Evolutionary conservation across 1,140 invertebrate species (phyloP).

Genomic region (Cyphomyrmex costatus): DNA sequence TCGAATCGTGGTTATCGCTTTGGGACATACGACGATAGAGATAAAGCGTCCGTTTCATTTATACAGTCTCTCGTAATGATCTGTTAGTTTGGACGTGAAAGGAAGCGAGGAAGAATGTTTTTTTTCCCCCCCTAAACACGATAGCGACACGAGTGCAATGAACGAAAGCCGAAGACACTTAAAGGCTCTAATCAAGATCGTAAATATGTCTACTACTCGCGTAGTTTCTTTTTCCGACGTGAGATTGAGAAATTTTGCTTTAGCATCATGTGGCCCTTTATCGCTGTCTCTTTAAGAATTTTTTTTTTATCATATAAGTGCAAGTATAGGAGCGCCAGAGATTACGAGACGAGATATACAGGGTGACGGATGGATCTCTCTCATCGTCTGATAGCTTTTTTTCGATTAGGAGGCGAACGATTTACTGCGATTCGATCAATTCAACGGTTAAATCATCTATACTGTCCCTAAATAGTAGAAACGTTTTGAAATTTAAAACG

Average conservation of each 20-base stretch:
- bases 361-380: constrained; percentile 51
- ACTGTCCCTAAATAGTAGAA: constrained; percentile 18
- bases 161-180: constrained; percentile 43
- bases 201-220: constrained; percentile 60
- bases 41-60: constrained; percentile 46
- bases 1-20: constrained; percentile 7
- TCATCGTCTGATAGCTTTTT: neutral
- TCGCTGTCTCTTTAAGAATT: constrained; percentile 43
- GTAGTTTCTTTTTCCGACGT: neutral
- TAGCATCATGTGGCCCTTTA: constrained; percentile 28
- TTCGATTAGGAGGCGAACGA: constrained; percentile 25
- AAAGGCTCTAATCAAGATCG: constrained; percentile 64
- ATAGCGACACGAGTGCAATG: constrained; percentile 42
- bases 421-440: constrained; percentile 1
- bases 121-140: neutral
- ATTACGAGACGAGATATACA: constrained; percentile 55
- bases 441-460: constrained; percentile 16
- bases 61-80: constrained; percentile 30
- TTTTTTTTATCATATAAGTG: constrained; percentile 18
- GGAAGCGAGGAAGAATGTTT: constrained; percentile 5
- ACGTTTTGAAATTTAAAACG: neutral
- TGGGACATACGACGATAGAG: neutral
- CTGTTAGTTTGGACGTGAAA: constrained; percentile 28
- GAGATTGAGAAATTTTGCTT: constrained; percentile 69
- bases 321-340: neutral